Evolutionary conservation across 2,888 invertebrate species (phyloP), one percentile per base, ranked within the genome.

Genomic region (Erebia epiphron): DNA sequence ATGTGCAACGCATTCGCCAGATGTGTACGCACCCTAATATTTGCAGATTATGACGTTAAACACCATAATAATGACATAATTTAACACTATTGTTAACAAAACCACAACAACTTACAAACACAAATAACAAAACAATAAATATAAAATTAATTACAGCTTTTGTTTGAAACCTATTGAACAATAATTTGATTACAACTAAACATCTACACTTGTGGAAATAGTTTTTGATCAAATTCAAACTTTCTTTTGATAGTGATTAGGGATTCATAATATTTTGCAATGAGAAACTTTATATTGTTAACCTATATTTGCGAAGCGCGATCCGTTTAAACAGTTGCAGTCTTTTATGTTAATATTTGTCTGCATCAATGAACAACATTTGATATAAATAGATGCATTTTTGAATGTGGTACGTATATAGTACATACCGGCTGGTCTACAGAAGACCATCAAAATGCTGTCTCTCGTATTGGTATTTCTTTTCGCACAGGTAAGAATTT

Each of bases 391-490:
- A 90, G 79, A 74, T 75, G 82, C 77, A 50, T 52, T 13, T 58
- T 72, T 70, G 61, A 41, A 67, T 62, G 14, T 75, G 66, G 72
- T 74, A 80, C 77, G 86, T 90, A 91, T 92, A 91, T 91, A 91
- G 82, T 89, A 84, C 89, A 90, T 91, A 92, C 92, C 92, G 85
- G 85, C 73, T 85, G 85, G 90, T 89, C 86, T 67, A 14, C 75
- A 14, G 73, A 52, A 81, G 90, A 88, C 88, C 89, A 85, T 77
- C 86, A 89, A 79, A 79, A 92, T 92, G 92, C 80, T 90, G 89
- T 84, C 86, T 71, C 71, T 90, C 79, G 80, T 84, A 76, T 80
- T 91, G 84, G 85, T 90, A 75, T 79, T 91, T 73, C 79, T 90
- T 79, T 76, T 86, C 77, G 90, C 86, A 75, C 75, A 87, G 80